Evolutionary conservation across 2,797 vertebrate species (phyloP), one percentile per base, ranked within the genome.

Genomic region (Gymnothorax javanicus): DNA sequence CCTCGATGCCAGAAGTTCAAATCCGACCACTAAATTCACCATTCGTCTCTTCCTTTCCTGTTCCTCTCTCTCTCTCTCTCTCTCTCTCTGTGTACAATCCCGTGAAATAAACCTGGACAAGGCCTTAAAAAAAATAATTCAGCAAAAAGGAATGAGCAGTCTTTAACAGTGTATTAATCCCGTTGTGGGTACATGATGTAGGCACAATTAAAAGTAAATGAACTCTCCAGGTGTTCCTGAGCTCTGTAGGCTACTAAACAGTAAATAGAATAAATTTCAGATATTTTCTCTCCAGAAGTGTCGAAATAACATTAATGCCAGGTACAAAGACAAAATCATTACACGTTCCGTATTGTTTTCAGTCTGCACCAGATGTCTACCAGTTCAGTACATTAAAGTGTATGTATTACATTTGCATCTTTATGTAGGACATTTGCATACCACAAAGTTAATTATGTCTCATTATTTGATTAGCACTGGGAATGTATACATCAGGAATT

Each of bases 351-450:
- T 33, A 77, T 77, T 17, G 12, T 77, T 43, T 77, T 77, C 33
- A 43, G 43, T 77, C 73, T 77, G 73, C 73, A 77, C 33, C 33
- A 43, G 73, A 77, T 43, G 73, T 77, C 73, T 77, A 50, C 33
- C 73, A 77, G 52, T 77, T 15, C 43, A 6, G 20, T 50, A 77
- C 52, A n/a, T 77, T 77, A 50, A 77, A 43, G 33, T 43, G 33
- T 2, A 43, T 43, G 33, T 43, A 43, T 43, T 43, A 77, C 33
- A 77, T 77, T 27, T 15, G 25, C 23, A 67, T 77, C 17, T 77
- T 77, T 27, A 73, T 73, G 33, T 11, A 17, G 33, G 12, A 73
- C 64, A 71, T 27, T 27, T 33, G 17, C 2, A 12, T 73, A 12
- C 73, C 73, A 50, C 33, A 17, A 77, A 77, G 43, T 50, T 52